Evolutionary conservation across 2,888 invertebrate genomes (phyloP).

Genomic region (Iselma pallidipennis): DNA sequence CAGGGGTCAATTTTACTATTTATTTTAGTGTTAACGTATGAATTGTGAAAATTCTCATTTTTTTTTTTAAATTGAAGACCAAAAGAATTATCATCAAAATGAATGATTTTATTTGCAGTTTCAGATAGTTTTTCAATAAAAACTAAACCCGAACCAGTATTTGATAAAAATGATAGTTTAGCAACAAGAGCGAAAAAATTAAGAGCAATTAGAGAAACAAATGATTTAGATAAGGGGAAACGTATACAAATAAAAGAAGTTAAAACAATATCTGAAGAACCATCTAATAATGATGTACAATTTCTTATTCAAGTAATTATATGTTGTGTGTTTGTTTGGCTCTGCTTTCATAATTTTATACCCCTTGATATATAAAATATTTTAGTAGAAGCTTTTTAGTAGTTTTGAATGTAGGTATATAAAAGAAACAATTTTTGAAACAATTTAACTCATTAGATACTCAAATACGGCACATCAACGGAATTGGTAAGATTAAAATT

Average conservation of each 20-base stretch:
- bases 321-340: constrained; percentile 39
- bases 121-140: constrained; percentile 47
- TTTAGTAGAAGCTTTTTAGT: constrained; percentile 15
- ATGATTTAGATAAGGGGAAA: constrained; percentile 28
- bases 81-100: too few species aligned
- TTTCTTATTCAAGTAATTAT: constrained; percentile 64
- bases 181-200: constrained; percentile 73
- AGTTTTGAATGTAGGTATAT: not conserved
- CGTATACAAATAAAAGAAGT: constrained; percentile 54
- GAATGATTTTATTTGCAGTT: too few species aligned
- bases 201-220: constrained; percentile 56
- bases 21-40: too few species aligned
- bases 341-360: constrained; percentile 19
- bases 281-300: constrained; percentile 62
- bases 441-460: not conserved
- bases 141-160: constrained; percentile 51
- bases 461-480: not conserved
- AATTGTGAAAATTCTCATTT: too few species aligned
- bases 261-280: constrained; percentile 51
- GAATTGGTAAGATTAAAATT: not conserved
- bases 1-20: too few species aligned
- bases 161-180: constrained; percentile 70
- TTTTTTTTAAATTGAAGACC: too few species aligned
- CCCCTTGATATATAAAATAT: not conserved
- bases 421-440: too few species aligned